phyloP scores from a whole-genome alignment of 2,888 invertebrate genomes.

The Ceriagrion tenellum region DNA sequence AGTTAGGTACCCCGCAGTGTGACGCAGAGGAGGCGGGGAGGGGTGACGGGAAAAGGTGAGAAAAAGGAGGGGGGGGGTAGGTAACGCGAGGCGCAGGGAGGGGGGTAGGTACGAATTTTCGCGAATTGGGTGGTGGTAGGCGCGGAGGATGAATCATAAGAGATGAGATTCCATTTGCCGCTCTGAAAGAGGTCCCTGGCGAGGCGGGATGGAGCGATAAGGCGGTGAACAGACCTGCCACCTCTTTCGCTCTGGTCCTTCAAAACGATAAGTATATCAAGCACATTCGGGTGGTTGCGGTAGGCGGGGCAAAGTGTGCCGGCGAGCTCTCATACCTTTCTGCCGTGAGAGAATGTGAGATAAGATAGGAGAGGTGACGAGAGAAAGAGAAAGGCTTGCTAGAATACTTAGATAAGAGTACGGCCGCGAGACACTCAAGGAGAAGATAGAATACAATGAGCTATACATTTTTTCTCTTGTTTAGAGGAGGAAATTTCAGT shows the following conservation, averaged over 20 bases:
- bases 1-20: neutral
- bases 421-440: neutral
- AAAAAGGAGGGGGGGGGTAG: neutral
- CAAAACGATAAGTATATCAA: neutral
- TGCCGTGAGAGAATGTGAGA: neutral
- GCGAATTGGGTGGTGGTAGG: no score
- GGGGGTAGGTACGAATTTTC: neutral
- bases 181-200: neutral
- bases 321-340: neutral
- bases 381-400: neutral
- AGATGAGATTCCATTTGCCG: slow-evolving; percentile 22
- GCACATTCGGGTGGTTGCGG: neutral
- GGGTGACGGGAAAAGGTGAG: neutral
- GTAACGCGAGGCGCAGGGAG: neutral
- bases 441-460: neutral
- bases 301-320: neutral
- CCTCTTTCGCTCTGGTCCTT: neutral
- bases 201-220: neutral
- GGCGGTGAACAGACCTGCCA: neutral
- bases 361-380: neutral
- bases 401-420: neutral
- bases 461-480: no score
- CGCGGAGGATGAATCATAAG: neutral
- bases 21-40: neutral
- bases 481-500: no score